Evolutionary conservation across 2,888 invertebrate species (phyloP).

Genomic region (Tenthredo amoena): DNA sequence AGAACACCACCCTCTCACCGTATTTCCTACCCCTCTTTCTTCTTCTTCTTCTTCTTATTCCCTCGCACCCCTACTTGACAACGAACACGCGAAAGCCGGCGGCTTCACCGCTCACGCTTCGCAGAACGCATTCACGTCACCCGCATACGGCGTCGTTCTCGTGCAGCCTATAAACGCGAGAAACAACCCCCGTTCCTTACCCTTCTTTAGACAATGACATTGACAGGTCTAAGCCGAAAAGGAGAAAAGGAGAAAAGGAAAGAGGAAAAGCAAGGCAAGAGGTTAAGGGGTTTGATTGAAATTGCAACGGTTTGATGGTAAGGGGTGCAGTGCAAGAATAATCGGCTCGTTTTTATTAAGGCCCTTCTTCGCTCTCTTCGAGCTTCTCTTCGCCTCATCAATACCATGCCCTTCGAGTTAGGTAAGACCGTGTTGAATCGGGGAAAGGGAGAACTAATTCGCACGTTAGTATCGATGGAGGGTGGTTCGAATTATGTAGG

Average conservation of each 20-base stretch:
- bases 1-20: conserved; percentile 6
- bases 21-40: not conserved
- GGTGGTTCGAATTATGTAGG: conserved; percentile 3
- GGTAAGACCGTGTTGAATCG: conserved; percentile 10
- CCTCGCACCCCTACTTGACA: conserved; percentile 46
- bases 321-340: conserved; percentile 28
- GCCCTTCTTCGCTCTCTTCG: not conserved
- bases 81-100: conserved; percentile 50
- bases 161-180: conserved; percentile 31
- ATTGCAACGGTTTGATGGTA: conserved; percentile 21
- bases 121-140: conserved; percentile 66
- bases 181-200: conserved; percentile 30
- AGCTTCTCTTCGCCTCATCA: not conserved
- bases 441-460: conserved; percentile 29
- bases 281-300: conserved; percentile 34
- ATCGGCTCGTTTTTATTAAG: conserved; percentile 29
- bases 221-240: conserved; percentile 39
- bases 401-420: not conserved
- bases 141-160: conserved; percentile 58
- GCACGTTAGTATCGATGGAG: conserved; percentile 23
- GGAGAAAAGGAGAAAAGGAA: not conserved
- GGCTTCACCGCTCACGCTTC: conserved; percentile 60
- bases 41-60: conserved; percentile 7
- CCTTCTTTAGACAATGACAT: conserved; percentile 43
- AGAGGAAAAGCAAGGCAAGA: not conserved